Evolutionary conservation across 2,113 vertebrate genomes (phyloP).

Genomic region (Boulengeromyrus knoepffleri): DNA sequence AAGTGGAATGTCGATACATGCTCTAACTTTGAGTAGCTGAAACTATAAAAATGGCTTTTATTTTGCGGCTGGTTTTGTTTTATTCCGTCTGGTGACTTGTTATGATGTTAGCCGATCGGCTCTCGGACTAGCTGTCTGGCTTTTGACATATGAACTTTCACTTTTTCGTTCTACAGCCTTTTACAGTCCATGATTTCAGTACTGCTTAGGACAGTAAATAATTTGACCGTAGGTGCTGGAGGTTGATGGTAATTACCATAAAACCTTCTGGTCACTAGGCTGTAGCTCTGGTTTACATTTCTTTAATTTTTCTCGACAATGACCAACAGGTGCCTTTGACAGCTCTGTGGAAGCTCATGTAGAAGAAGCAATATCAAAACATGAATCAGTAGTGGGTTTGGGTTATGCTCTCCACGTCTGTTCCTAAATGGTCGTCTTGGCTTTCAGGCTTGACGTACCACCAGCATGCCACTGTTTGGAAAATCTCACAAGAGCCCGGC

Average conservation of each 20-base stretch:
- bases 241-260: background rate
- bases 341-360: background rate
- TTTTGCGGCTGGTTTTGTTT: background rate
- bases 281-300: background rate
- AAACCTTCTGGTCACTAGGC: background rate
- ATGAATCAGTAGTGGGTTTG: background rate
- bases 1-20: background rate
- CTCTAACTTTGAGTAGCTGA: background rate
- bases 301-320: background rate
- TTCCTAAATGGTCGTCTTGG: conserved; percentile 45
- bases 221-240: background rate
- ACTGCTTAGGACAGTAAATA: background rate
- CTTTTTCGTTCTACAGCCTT: background rate
- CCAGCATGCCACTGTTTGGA: conserved; percentile 88
- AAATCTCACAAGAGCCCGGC: conserved; percentile 93
- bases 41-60: background rate
- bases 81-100: background rate
- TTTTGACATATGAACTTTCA: background rate
- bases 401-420: conserved; percentile 24
- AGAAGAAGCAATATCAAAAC: background rate
- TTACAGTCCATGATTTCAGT: background rate
- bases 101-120: background rate
- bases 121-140: background rate
- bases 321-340: background rate
- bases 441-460: conserved; percentile 40